Evolutionary conservation across 2,888 invertebrate species (phyloP), one percentile per base, ranked within the genome.

Genomic region (Thelaira solivaga): DNA sequence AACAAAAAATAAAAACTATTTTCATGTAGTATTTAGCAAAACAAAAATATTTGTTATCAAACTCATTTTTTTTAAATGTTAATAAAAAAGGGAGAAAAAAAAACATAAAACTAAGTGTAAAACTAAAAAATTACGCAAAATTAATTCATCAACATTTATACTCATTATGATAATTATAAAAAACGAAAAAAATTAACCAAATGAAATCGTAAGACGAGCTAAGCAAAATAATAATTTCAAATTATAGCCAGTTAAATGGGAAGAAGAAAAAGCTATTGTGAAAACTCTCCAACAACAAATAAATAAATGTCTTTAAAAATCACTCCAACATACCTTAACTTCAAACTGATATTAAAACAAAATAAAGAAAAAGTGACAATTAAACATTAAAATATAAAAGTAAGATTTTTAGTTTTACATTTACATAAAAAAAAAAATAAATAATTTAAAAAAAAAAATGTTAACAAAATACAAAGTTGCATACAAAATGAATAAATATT

Each of bases 271-370:
- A n/a, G n/a, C n/a, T n/a, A n/a, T n/a, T n/a, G 36, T 39, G 36
- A 39, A 39, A 1, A 39, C 4, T n/a, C n/a, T n/a, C n/a, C n/a
- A n/a, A n/a, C n/a, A n/a, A n/a, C n/a, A n/a, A 59, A 53, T 11
- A 59, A 64, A 24, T 75, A 79, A 67, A 67, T 64, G 71, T 75
- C 59, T 73, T 73, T 62, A 65, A 74, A 73, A 73, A 69, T 78
- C 69, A n/a, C n/a, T n/a, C 74, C 20, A 73, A 72, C 68, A 53
- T 72, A 79, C 76, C 61, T 71, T 55, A 34, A 47, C 24, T 43
- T 71, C 39, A 68, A 41, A 55, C 45, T n/a, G n/a, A n/a, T n/a
- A n/a, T n/a, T n/a, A n/a, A n/a, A n/a, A n/a, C n/a, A n/a, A n/a
- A n/a, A n/a, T n/a, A n/a, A n/a, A n/a, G n/a, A n/a, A n/a, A n/a